Evolutionary conservation across 2,888 invertebrate genomes (phyloP), one percentile per base, ranked within the genome.

Genomic region (Heteropelma amictum): DNA sequence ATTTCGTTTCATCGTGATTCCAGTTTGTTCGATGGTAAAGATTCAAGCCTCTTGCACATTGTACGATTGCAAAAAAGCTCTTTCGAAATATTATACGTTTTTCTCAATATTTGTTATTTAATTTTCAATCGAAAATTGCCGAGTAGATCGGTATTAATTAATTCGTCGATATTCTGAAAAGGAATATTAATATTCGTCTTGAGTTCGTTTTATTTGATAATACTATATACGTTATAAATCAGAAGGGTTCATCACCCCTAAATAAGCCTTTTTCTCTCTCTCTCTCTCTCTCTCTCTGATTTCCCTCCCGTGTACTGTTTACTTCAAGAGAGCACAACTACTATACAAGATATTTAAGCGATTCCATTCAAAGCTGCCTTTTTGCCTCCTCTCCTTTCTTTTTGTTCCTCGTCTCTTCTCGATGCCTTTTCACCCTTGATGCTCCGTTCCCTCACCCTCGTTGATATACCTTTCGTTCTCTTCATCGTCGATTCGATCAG

Each of bases 281-380:
- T n/a, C 23, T n/a, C 26, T 40, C 35, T 12, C 8, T 10, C 21
- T 49, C 49, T 10, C 64, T 51, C 7, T 21, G 51, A 38, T 21
- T 28, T 12, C 21, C 26, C 51, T 56, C 28, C 33, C 30, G 35
- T 54, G 53, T 74, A 70, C 70, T 74, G 74, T 70, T 74, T 70
- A 65, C 65, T 17, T 40, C 65, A 58, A 68, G 47, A 68, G 67
- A 63, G 71, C 71, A 63, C 75, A 68, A 76, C 71, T 72, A 71
- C 75, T 63, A 63, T 63, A 72, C 75, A n/a, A n/a, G 75, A 76
- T 72, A 72, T 76, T 72, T 72, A 72, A 76, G 71, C 75, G 71
- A 76, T 72, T 72, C 68, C 67, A 76, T 76, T 76, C 75, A 76
- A 63, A 76, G 75, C 68, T 63, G 49, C 61, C 56, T 71, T 56